Base-by-base conservation (phyloP, 2,797 vertebrate species). In the Champsocephalus gunnari region DNA sequence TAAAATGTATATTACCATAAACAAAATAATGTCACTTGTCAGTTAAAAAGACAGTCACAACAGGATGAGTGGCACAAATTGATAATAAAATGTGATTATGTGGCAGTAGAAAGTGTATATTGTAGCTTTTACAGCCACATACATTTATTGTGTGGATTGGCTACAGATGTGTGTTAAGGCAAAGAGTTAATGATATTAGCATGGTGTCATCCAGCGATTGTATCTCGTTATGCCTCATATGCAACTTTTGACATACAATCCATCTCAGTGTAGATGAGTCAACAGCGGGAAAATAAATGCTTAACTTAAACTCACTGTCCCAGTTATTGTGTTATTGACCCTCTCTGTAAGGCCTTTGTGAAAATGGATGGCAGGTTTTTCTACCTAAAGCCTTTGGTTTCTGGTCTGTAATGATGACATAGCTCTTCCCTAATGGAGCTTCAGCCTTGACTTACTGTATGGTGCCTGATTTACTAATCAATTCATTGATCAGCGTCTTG, bases 371-470 rank as follows among this genome's bases (percentile, higher is more conserved):
- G 80, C 43, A 2, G n/a, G 45, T 89, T 90, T 90, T 38, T 38
- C 82, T 76, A 77, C 80, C 85, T 65, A 62, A 84, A 88, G 89
- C 82, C 75, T 83, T 79, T 73, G 77, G 81, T 84, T 85, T 86
- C 70, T 77, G 62, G 71, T 80, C 77, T 85, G 88, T 92, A 91
- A 93, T 92, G 91, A 92, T 93, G 90, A 91, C 89, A 92, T 91
- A 89, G 89, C 90, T 91, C 89, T 92, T 88, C 88, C 69, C 84
- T 92, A 92, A 92, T 92, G 92, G 91, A 88, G 88, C 87, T 66
- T 87, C 84, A 79, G 83, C 85, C 89, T 87, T 91, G 90, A 92
- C 89, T 92, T 92, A 93, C 87, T 90, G 90, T 88, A 90, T 73
- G 79, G 84, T 80, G 83, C 87, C 87, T 90, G 89, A 92, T 93